phyloP scores from a whole-genome alignment of 1,140 invertebrate genomes.

The Yoshiicerus persimilis region DNA sequence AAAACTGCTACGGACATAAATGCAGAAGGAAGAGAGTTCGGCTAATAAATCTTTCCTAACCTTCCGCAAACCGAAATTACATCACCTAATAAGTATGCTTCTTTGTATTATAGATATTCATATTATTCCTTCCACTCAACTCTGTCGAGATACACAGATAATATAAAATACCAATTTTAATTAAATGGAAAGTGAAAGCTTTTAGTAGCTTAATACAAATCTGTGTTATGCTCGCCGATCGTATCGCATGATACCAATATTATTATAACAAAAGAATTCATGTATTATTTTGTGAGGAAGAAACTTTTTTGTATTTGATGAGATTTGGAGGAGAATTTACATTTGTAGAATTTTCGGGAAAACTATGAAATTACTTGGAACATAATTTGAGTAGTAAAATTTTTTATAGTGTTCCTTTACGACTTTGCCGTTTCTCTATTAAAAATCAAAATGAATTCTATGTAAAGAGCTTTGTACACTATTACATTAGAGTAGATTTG shows the following conservation, averaged over 20 bases:
- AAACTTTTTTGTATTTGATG: too few species aligned
- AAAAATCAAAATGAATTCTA: background rate
- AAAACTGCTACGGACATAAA: background rate
- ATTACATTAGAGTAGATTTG: background rate
- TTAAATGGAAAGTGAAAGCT: background rate
- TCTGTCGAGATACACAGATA: too few species aligned
- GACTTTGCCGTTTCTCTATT: background rate
- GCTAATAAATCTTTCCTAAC: background rate
- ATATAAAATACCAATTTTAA: background rate
- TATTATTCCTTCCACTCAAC: background rate
- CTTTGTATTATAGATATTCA: background rate
- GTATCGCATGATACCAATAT: too few species aligned
- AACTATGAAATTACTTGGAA: background rate
- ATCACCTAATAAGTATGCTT: background rate
- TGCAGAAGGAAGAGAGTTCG: background rate
- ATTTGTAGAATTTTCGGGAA: too few species aligned
- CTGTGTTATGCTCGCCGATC: too few species aligned
- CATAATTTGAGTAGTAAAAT: background rate
- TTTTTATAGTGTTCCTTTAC: background rate
- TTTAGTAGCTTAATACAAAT: too few species aligned
- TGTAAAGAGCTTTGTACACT: background rate
- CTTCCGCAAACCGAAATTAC: background rate
- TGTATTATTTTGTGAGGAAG: too few species aligned
- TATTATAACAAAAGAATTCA: too few species aligned
- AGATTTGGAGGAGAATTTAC: too few species aligned